Base-by-base conservation (phyloP, 1,140 invertebrate genomes). In the Pentalonia nigronervosa region DNA sequence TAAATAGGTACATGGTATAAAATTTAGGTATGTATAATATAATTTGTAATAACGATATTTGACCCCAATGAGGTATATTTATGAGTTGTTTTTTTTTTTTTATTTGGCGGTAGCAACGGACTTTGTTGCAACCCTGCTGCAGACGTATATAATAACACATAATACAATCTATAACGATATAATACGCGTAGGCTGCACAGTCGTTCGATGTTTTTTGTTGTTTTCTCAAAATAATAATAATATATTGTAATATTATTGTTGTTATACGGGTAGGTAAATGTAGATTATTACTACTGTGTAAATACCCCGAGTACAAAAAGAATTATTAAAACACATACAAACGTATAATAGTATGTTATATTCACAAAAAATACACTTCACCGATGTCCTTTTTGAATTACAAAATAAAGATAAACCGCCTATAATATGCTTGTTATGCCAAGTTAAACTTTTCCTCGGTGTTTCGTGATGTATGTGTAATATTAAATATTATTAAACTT, bases 321-420 rank as follows among this genome's bases (percentile, higher is more conserved):
- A 76, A 76, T 76, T 76, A 76, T n/a, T 30, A 76, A 76, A 76
- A 76, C 60, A 30, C 60, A 76, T n/a, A 76, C 6, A 76, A 41
- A 7, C 60, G n/a, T 20, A 7, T 17, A n/a, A 23, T n/a, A n/a
- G 14, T n/a, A n/a, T 76, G 17, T 4, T 76, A 17, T n/a, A 76
- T 6, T 76, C 30, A 7, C 60, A n/a, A 17, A 14, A n/a, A 76
- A n/a, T 76, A n/a, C 60, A n/a, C 60, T n/a, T 30, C 60, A n/a
- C 60, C 60, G 60, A n/a, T 76, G 0, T 30, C n/a, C 60, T 76
- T 76, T 76, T n/a, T n/a, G 30, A 7, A 34, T 7, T 2, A 17
- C 60, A 76, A 76, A 76, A 76, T 76, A 76, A 76, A 76, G n/a
- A 76, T 76, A n/a, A 76, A 76, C n/a, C n/a, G n/a, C 6, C n/a